Base-by-base conservation (phyloP, 2,113 vertebrate species). In the Donacobius atricapilla region DNA sequence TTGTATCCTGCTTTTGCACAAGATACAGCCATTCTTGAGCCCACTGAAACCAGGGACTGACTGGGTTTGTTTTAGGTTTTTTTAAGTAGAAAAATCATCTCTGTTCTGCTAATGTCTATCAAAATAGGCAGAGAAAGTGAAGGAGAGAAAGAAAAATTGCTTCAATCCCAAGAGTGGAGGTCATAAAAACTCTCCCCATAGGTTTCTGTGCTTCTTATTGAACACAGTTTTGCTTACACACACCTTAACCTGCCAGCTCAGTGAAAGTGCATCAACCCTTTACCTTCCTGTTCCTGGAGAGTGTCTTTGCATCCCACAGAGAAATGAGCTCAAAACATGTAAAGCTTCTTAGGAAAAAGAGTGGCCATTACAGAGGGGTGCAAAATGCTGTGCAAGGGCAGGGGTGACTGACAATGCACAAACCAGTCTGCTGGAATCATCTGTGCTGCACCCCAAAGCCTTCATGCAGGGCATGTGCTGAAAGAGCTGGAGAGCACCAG, bases 341-440 rank as follows among this genome's bases (percentile, higher is more conserved):
- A n/a, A 50, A 81, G 7, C 22, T 71, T 23, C 53, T 51, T 6
- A 12, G 51, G 16, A 75, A 54, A 64, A 63, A 10, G 2, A 66
- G 47, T 51, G 44, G 10, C 42, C 57, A 9, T 16, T 18, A 7
- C 0, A 12, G 53, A 48, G 9, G 3, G 3, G 2, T 75, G 56
- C 7, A 35, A 65, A 77, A n/a, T 7, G 15, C 39, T 35, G 45
- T 27, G 2, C 19, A 8, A 79, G 39, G 39, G 48, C 47, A 47
- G 56, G 63, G 35, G 6, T 28, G 14, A 23, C 22, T 9, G 31
- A 7, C 23, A 40, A 2, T 6, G 28, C 33, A 53, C 50, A 60
- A 61, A 19, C 0, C 44, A 54, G 2, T 4, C 22, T 22, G 6
- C 4, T 8, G 21, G 35, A 13, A 37, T 10, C 18, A 18, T 9